These are phyloP conservation scores for Theocolax elegans DNA, from an alignment of 1,140 invertebrate genomes.

Conservation along the genomic window DNA sequence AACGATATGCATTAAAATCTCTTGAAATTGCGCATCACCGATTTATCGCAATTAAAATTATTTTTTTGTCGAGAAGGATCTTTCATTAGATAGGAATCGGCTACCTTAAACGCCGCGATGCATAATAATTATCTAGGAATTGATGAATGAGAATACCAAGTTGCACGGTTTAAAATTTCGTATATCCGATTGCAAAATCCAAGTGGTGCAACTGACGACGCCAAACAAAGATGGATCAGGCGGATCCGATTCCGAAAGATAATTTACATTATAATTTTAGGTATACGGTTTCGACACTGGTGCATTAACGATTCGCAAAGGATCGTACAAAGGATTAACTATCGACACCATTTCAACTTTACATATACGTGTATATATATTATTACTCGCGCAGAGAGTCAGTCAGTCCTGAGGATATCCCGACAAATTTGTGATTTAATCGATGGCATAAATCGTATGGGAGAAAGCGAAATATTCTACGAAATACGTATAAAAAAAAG, in stretches of 20 bases:
- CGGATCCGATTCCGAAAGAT: constrained; percentile 24
- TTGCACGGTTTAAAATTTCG: too few relatives aligned
- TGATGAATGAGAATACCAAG: too few relatives aligned
- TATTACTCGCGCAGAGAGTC: too few relatives aligned
- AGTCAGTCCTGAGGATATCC: neutral
- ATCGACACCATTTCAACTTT: constrained; percentile 27
- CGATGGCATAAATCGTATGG: neutral
- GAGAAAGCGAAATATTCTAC: too few relatives aligned
- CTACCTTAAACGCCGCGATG: too few relatives aligned
- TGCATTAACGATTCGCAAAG: neutral
- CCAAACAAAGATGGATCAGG: neutral
- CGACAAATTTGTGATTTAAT: neutral
- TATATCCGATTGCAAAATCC: constrained; percentile 8
- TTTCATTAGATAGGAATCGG: too few relatives aligned
- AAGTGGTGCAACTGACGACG: constrained; percentile 17
- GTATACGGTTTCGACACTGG: neutral
- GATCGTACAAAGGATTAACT: neutral
- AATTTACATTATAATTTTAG: constrained; percentile 9
- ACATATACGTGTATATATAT: too few relatives aligned
- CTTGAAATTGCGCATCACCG: too few relatives aligned
- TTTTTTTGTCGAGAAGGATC: neutral
- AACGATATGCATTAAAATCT: too few relatives aligned
- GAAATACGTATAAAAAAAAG: too few relatives aligned
- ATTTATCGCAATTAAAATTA: neutral
- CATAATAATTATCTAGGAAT: too few relatives aligned